Evolutionary conservation across 37 sponge, comb jelly and placozoan genomes (phyloP).

Genomic region (Axinella damicornis): DNA sequence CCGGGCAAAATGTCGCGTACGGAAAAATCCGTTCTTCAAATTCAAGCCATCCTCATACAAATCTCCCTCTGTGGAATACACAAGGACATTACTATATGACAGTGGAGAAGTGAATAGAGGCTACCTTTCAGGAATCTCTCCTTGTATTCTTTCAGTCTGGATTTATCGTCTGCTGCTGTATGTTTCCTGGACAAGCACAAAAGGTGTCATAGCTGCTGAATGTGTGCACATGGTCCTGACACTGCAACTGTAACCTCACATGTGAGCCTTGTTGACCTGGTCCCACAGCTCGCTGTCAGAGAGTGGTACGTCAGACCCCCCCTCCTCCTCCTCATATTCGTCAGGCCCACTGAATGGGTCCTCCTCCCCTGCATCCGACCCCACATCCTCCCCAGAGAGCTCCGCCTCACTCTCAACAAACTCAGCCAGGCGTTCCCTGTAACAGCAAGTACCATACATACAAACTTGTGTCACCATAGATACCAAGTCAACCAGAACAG

Average conservation of each 20-base stretch:
- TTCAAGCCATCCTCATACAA: slow-evolving; percentile 84
- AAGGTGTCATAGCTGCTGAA: too few relatives aligned
- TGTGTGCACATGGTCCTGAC: too few relatives aligned
- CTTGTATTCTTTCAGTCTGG: slow-evolving; percentile 72
- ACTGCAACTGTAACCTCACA: too few relatives aligned
- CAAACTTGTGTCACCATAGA: too few relatives aligned
- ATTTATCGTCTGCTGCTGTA: slow-evolving; percentile 83
- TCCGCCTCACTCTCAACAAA: slow-evolving; percentile 95
- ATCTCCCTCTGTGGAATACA: slow-evolving; percentile 65
- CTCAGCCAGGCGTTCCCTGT: slow-evolving; percentile 69
- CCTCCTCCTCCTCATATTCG: slow-evolving; percentile 82
- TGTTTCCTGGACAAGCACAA: slow-evolving; percentile 60
- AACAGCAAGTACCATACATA: not conserved
- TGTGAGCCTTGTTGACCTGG: slow-evolving; percentile 87
- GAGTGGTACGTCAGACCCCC: slow-evolving; percentile 52
- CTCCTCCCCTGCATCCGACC: slow-evolving; percentile 64
- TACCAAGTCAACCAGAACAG: too few relatives aligned
- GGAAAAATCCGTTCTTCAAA: slow-evolving; percentile 87
- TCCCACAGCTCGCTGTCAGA: slow-evolving; percentile 77
- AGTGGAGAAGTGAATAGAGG: too few relatives aligned
- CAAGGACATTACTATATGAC: not conserved
- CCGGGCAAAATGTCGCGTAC: slow-evolving; percentile 73
- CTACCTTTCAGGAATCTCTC: slow-evolving; percentile 84
- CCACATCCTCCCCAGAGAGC: slow-evolving; percentile 86
- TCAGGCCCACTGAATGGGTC: slow-evolving; percentile 46